Percentiles rank a stretch among this genome's conserved stretches.
phyloP scores from a whole-genome alignment of 2,888 invertebrate genomes.

The Cheilosia impressa region DNA sequence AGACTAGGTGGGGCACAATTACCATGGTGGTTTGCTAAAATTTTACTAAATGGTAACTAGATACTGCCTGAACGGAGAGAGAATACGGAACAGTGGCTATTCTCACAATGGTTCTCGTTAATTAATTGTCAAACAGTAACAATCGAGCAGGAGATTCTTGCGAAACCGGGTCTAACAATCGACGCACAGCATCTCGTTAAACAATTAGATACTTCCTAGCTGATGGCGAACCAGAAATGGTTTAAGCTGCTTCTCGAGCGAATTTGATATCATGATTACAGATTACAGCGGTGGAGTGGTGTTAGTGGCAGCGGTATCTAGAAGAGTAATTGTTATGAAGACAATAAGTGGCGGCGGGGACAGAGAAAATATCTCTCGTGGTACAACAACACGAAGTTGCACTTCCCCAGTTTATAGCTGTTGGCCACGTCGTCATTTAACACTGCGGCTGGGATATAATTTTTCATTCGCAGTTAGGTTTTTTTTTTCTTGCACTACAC shows the following conservation, averaged over 20 bases:
- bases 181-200: slow-evolving; percentile 18
- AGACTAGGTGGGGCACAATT: slow-evolving; percentile 36
- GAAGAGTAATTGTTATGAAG: slow-evolving; percentile 65
- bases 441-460: slow-evolving; percentile 40
- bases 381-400: slow-evolving; percentile 16
- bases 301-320: slow-evolving; percentile 30
- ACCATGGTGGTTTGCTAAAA: slow-evolving; percentile 25
- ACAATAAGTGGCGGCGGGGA: slow-evolving; percentile 52
- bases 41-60: slow-evolving; percentile 21
- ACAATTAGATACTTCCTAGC: slow-evolving; percentile 69
- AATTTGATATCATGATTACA: slow-evolving; percentile 67
- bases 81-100: slow-evolving; percentile 48
- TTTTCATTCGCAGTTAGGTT: slow-evolving; percentile 39
- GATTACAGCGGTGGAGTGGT: slow-evolving; percentile 11
- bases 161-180: slow-evolving; percentile 26
- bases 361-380: slow-evolving; percentile 37
- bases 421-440: slow-evolving; percentile 58
- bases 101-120: slow-evolving; percentile 63
- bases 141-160: slow-evolving; percentile 34
- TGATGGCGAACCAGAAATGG: slow-evolving; percentile 62
- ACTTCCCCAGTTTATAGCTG: slow-evolving; percentile 16
- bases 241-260: slow-evolving; percentile 28
- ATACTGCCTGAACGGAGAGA: slow-evolving; percentile 6
- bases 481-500: slow-evolving; percentile 1
- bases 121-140: slow-evolving; percentile 65